Conservation (phyloP, 30 jellyfish, hydroid and myxozoan genomes). For the Aurelia sp. region DNA sequence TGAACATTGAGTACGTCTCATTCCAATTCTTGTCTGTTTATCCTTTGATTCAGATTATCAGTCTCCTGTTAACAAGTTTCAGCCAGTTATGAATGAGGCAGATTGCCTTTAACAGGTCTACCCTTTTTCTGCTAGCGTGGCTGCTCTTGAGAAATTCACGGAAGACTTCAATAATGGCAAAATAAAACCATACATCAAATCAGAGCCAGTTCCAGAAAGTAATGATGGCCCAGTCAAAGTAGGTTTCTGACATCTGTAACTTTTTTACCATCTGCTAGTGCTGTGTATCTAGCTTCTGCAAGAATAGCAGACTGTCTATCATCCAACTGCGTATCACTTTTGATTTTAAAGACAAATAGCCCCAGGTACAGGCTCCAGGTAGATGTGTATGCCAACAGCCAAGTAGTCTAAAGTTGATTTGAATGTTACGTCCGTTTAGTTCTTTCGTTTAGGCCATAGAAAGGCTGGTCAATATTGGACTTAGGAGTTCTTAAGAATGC, state of each 20-base stretch:
- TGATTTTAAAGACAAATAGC: too few relatives aligned
- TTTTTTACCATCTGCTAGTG: too few relatives aligned
- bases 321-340: too few relatives aligned
- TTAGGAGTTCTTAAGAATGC: too few relatives aligned
- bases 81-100: not conserved
- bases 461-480: too few relatives aligned
- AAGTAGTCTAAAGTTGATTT: too few relatives aligned
- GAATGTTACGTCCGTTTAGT: too few relatives aligned
- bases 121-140: slow-evolving; percentile 61
- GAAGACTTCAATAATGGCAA: slow-evolving; percentile 78
- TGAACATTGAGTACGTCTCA: not conserved
- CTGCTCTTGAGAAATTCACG: slow-evolving; percentile 71
- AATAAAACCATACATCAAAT: slow-evolving; percentile 89
- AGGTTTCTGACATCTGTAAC: not conserved
- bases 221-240: slow-evolving; percentile 98
- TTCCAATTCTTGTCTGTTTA: not conserved
- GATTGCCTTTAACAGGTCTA: not conserved
- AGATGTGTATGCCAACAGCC: too few relatives aligned
- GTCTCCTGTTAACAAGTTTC: not conserved
- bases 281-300: too few relatives aligned
- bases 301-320: too few relatives aligned
- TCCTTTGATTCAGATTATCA: not conserved
- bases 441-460: too few relatives aligned
- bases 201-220: slow-evolving; percentile 95
- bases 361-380: too few relatives aligned